Conservation (phyloP, 2,797 vertebrate species). For the Hoplostethus atlanticus region DNA sequence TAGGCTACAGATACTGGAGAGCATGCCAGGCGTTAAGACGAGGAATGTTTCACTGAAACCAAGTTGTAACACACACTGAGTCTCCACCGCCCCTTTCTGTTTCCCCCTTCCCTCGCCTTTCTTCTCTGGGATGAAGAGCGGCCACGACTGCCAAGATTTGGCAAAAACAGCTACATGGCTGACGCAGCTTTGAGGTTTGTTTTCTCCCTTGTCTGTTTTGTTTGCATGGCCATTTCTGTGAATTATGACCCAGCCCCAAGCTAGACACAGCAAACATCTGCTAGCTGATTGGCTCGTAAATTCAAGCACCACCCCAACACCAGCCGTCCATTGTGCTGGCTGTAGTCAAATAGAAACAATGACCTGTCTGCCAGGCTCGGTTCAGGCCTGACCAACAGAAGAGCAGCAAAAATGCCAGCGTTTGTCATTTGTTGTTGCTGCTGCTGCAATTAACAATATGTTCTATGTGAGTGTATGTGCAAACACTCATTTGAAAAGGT, state of each 20-base stretch:
- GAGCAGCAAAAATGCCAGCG: slow-evolving; percentile 2
- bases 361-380: slow-evolving; percentile 31
- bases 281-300: slow-evolving; percentile 80
- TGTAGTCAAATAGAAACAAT: slow-evolving; percentile 66
- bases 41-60: slow-evolving; percentile 3
- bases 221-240: slow-evolving; percentile 66
- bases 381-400: slow-evolving; percentile 42
- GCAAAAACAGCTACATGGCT: slow-evolving; percentile 56
- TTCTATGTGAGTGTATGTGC: background rate
- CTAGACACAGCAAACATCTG: slow-evolving; percentile 78
- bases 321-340: slow-evolving; percentile 64
- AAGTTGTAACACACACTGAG: slow-evolving; percentile 43
- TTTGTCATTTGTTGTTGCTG: slow-evolving; percentile 16
- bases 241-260: slow-evolving; percentile 73
- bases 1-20: slow-evolving; percentile 14
- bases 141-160: slow-evolving; percentile 46
- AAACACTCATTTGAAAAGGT: slow-evolving; percentile 12
- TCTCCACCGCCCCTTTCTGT: slow-evolving; percentile 8
- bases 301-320: slow-evolving; percentile 50
- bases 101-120: slow-evolving; percentile 13
- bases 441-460: slow-evolving; percentile 28
- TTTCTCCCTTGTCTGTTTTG: slow-evolving; percentile 57
- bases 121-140: slow-evolving; percentile 41
- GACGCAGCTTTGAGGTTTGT: slow-evolving; percentile 57
- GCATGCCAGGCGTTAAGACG: slow-evolving; percentile 33